phyloP scores from a whole-genome alignment of 1,140 invertebrate species.

The Cydia strobilella region DNA sequence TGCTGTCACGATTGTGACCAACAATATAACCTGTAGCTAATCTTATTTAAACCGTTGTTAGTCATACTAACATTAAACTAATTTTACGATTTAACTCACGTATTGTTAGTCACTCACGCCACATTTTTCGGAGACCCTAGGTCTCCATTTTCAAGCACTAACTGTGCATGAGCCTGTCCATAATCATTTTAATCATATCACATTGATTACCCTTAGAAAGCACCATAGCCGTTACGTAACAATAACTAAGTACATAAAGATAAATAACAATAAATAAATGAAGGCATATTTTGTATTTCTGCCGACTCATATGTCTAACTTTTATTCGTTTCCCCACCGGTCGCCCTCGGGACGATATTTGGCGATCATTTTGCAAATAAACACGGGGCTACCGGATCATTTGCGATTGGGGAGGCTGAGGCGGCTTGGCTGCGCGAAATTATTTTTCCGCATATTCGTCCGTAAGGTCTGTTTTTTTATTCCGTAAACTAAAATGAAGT shows the following conservation, averaged over 20 bases:
- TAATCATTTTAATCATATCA: no score
- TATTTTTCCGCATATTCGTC: not conserved
- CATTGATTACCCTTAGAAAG: not conserved
- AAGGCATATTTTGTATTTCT: not conserved
- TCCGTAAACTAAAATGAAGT: no score
- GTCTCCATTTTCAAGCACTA: no score
- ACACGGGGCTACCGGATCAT: slow-evolving; percentile 55
- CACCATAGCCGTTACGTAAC: not conserved
- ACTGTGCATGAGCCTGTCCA: no score
- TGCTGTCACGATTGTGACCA: no score
- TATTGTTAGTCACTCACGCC: no score
- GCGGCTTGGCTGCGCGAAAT: not conserved
- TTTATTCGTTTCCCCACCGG: slow-evolving; percentile 55
- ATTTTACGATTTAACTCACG: no score
- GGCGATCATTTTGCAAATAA: slow-evolving; percentile 73
- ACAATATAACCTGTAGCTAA: no score
- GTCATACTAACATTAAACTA: no score
- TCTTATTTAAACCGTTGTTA: no score
- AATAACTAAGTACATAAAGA: not conserved
- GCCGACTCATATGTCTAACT: slow-evolving; percentile 35
- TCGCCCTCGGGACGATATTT: slow-evolving; percentile 52
- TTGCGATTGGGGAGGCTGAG: slow-evolving; percentile 33
- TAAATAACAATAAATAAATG: not conserved
- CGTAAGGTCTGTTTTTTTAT: no score
- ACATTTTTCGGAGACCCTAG: no score